Base-by-base conservation (phyloP, 1,140 invertebrate genomes). In the Chironomus striatipennis region DNA sequence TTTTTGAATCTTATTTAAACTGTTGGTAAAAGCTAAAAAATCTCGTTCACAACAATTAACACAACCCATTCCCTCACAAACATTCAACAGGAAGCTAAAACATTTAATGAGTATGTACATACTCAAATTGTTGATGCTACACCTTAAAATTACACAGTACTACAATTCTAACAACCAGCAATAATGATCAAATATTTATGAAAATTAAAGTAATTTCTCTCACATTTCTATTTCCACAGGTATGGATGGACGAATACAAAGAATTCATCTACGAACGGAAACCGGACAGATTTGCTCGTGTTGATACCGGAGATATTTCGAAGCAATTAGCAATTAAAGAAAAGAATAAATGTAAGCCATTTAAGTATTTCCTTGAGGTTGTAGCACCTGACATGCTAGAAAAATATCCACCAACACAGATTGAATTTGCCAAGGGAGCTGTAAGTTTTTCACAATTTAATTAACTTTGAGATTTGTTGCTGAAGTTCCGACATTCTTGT, bases 351-450 rank as follows among this genome's bases (percentile, higher is more conserved):
- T 99, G 97, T 82, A 97, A 97, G 82, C 85, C 93, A 0, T 98
- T 98, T 82, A 91, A 92, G 64, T 98, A 97, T 97, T 99, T 98
- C 78, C 98, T 98, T 87, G 90, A 94, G 74, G 90, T 93, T 78
- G 87, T 98, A 42, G 96, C 97, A 0, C 98, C 97, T 83, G 97
- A 99, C 85, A 85, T 98, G 18, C 86, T 89, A 0, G 90, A 92
- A 74, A 90, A 90, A 75, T 99, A 98, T 85, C 97, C 97, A n/a
- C 92, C 94, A 0, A 84, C 98, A 3, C 96, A 98, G 82, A 89
- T 90, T 24, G 90, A 95, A 77, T 93, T 92, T 80, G 96, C 91
- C n/a, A 85, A 85, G 75, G 96, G 95, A 75, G 90, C 77, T 77
- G 86, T 94, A 42, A 81, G 65, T 70, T 17, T 18, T 1, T 18